Evolutionary conservation across 2,888 invertebrate genomes (phyloP).

Genomic region (Dasypolia templi): DNA sequence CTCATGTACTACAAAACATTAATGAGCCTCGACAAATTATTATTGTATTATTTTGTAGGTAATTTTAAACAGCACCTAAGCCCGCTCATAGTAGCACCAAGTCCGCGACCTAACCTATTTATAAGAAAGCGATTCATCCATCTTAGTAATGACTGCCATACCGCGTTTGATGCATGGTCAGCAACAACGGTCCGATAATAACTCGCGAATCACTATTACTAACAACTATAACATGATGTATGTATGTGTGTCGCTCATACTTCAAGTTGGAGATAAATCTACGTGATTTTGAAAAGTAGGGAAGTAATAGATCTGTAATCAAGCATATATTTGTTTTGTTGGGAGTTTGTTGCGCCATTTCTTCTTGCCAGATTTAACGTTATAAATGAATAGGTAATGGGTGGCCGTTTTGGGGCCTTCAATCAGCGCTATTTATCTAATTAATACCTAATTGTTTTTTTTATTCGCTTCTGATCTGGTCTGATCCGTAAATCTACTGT

Average conservation of each 20-base stretch:
- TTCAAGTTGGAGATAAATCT: slow-evolving; percentile 19
- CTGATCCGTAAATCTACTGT: background rate
- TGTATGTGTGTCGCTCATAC: slow-evolving; percentile 43
- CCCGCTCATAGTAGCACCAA: slow-evolving; percentile 50
- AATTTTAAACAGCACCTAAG: slow-evolving; percentile 9
- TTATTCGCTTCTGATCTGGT: background rate
- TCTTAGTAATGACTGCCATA: slow-evolving; percentile 67
- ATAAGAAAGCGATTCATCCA: slow-evolving; percentile 68
- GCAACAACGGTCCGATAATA: slow-evolving; percentile 64
- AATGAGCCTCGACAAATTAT: background rate
- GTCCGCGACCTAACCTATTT: slow-evolving; percentile 38
- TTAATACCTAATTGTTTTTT: background rate
- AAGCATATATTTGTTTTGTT: background rate
- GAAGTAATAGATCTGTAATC: slow-evolving; percentile 13
- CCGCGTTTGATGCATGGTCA: slow-evolving; percentile 64
- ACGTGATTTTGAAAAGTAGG: slow-evolving; percentile 4
- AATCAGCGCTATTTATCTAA: background rate
- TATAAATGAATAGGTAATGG: background rate
- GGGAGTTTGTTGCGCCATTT: background rate
- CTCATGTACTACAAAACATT: background rate
- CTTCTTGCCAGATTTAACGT: background rate
- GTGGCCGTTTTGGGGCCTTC: background rate
- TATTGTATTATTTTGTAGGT: background rate
- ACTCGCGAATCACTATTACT: slow-evolving; percentile 69
- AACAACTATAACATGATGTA: slow-evolving; percentile 58